phyloP scores from a whole-genome alignment of 2,888 invertebrate species.

The Rhingia campestris region DNA sequence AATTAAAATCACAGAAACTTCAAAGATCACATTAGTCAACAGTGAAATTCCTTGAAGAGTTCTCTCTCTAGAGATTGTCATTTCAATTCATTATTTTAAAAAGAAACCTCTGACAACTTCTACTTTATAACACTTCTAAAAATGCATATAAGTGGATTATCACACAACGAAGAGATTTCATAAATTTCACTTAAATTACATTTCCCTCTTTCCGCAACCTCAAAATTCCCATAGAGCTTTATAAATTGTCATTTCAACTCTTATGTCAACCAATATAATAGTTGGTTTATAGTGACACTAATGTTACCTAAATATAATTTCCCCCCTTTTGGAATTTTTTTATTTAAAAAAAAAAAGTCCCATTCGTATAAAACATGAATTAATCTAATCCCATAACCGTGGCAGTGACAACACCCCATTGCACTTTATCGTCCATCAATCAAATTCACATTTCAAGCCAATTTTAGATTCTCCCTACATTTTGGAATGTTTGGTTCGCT shows the following conservation, averaged over 20 bases:
- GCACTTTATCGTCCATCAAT: conserved; percentile 69
- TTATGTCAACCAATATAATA: conserved; percentile 20
- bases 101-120: not conserved
- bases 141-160: too few relatives aligned
- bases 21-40: not conserved
- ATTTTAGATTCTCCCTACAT: conserved; percentile 50
- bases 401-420: conserved; percentile 64
- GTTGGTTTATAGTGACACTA: conserved; percentile 1
- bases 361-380: conserved; percentile 50
- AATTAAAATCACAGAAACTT: conserved; percentile 1
- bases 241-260: conserved; percentile 12
- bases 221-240: conserved; percentile 29
- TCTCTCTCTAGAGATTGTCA: not conserved
- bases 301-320: not conserved
- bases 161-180: not conserved
- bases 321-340: not conserved
- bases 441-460: conserved; percentile 50
- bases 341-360: not conserved
- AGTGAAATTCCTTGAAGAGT: not conserved
- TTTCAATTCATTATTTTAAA: not conserved
- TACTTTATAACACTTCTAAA: not conserved
- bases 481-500: conserved; percentile 17
- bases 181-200: conserved; percentile 22
- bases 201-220: conserved; percentile 14
- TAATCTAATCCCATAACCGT: conserved; percentile 47